These are phyloP conservation scores for Amiota communis DNA, from an alignment of 2,888 invertebrate species.

Conservation along the genomic window DNA sequence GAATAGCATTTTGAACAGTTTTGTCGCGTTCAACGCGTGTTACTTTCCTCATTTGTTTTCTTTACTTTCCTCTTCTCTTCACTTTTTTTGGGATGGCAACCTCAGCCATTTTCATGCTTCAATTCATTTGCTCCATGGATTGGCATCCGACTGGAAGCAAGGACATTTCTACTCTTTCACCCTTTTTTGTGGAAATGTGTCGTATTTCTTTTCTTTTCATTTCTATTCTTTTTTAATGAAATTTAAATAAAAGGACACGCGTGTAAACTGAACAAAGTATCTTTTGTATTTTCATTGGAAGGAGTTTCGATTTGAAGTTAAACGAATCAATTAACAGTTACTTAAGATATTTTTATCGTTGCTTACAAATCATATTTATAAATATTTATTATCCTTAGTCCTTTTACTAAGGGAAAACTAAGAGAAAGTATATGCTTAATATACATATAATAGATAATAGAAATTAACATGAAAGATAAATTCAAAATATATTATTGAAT, in stretches of 20 bases:
- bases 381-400: no score
- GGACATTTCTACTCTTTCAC: neutral
- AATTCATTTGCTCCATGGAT: neutral
- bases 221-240: neutral
- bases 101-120: conserved; percentile 1
- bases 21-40: neutral
- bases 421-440: no score
- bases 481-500: no score
- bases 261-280: neutral
- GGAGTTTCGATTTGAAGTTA: neutral
- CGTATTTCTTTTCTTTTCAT: neutral
- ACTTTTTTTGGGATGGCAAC: neutral
- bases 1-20: conserved; percentile 18
- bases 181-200: neutral
- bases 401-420: no score
- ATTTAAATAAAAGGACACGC: neutral
- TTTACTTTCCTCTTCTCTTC: neutral
- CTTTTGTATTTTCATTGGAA: neutral
- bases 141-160: neutral
- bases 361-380: neutral
- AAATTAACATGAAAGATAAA: no score
- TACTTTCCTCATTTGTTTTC: conserved; percentile 2
- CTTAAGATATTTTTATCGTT: neutral
- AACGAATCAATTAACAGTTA: conserved; percentile 11
- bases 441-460: no score